These are phyloP conservation scores for Zaprionus africanus DNA, from an alignment of 1,140 invertebrate species.

Conservation along the genomic window DNA sequence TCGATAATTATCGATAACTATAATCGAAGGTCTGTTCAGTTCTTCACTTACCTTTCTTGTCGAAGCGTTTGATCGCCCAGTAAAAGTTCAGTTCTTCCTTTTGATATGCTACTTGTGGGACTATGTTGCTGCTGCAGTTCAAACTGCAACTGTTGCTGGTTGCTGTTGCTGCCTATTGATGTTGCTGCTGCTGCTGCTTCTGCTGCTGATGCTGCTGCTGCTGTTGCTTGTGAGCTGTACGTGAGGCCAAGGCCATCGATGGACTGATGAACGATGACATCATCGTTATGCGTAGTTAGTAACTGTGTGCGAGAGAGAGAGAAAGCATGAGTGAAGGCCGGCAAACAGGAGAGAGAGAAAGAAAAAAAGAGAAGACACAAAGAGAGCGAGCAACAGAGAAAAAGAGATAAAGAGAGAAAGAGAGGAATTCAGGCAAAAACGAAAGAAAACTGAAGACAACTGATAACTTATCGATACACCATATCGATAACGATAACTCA, in stretches of 20 bases:
- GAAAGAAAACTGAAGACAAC: background rate
- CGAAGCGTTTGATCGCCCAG: constrained; percentile 80
- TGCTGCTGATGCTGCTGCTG: constrained; percentile 15
- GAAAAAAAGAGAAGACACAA: background rate
- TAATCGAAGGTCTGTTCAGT: background rate
- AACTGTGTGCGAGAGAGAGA: constrained; percentile 53
- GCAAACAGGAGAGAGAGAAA: background rate
- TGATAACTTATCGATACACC: background rate
- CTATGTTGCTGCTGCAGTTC: constrained; percentile 57
- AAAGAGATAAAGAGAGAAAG: background rate
- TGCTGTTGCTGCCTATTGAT: constrained; percentile 40
- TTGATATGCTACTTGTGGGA: constrained; percentile 84
- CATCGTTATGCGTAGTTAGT: constrained; percentile 76
- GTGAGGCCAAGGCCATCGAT: constrained; percentile 51
- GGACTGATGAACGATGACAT: constrained; percentile 74
- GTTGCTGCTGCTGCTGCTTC: constrained; percentile 41
- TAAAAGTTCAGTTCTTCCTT: constrained; percentile 84
- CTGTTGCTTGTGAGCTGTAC: constrained; percentile 36
- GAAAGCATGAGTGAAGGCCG: background rate
- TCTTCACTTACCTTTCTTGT: constrained; percentile 73
- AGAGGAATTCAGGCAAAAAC: background rate
- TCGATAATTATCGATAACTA: no score
- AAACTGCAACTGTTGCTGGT: constrained; percentile 47
- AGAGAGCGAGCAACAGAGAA: background rate
- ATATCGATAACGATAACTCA: background rate